These are phyloP conservation scores for Oreochromis tanganicae DNA, from an alignment of 2,113 vertebrate genomes.

Conservation along the genomic window DNA sequence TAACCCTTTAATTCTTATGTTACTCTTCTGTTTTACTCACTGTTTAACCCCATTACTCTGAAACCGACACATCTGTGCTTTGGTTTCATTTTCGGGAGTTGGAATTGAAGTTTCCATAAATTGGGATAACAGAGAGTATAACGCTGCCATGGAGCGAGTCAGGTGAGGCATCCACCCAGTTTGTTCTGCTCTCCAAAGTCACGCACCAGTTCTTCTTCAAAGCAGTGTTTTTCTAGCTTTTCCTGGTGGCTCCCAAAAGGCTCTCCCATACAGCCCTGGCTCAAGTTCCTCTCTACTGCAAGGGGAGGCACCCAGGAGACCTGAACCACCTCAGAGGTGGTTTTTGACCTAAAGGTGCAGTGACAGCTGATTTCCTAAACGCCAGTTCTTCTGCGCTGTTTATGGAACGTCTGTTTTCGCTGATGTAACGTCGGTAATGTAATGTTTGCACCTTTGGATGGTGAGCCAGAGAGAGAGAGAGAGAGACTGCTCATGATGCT, in stretches of 20 bases:
- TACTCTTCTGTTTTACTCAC: neutral
- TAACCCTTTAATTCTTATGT: neutral
- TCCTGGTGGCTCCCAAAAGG: neutral
- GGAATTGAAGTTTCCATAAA: neutral
- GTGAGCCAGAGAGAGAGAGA: neutral
- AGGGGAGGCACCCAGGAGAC: neutral
- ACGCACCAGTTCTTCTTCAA: neutral
- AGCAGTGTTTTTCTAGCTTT: neutral
- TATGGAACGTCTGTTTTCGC: neutral
- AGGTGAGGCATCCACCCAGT: neutral
- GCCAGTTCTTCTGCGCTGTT: neutral
- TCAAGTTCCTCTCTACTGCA: neutral
- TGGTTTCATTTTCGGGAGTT: neutral
- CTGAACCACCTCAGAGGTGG: neutral
- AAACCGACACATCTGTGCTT: neutral
- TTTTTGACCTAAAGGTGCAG: neutral
- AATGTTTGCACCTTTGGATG: neutral
- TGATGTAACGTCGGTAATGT: neutral
- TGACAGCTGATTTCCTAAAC: neutral
- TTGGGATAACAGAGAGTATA: neutral
- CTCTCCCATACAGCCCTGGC: neutral
- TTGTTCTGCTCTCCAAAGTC: neutral
- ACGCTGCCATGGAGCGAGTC: neutral
- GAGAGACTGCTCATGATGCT: neutral
- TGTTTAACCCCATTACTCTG: rapidly evolving